phyloP scores from a whole-genome alignment of 2,888 invertebrate genomes.

The Ormyrus nitidulus region DNA sequence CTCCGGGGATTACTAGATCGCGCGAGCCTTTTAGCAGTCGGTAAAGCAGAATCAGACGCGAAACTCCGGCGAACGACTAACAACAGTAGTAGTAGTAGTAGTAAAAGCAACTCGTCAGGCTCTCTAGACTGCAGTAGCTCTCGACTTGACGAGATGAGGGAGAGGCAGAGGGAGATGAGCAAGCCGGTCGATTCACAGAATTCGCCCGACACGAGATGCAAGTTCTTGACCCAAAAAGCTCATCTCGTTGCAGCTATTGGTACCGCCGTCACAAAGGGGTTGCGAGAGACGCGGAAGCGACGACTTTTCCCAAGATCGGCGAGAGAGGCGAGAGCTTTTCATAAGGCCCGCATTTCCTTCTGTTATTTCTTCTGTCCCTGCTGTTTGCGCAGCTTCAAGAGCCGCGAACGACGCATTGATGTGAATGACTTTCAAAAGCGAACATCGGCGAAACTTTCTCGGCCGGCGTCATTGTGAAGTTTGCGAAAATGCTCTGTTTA shows the following conservation, averaged over 20 bases:
- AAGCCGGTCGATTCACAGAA: conserved; percentile 26
- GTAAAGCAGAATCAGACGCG: conserved; percentile 25
- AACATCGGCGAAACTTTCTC: neutral
- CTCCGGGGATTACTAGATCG: conserved; percentile 8
- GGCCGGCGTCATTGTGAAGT: too few species aligned
- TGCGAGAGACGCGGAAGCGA: conserved; percentile 1
- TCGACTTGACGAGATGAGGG: too few species aligned
- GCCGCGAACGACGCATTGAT: neutral
- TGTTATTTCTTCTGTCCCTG: neutral
- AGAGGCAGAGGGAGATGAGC: neutral
- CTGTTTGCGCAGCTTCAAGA: neutral
- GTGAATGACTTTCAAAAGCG: neutral
- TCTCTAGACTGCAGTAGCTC: too few species aligned
- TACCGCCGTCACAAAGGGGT: neutral
- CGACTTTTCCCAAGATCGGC: conserved; percentile 6
- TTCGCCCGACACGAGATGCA: neutral
- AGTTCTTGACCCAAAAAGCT: conserved; percentile 52
- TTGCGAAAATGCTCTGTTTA: too few species aligned
- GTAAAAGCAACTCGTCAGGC: too few species aligned
- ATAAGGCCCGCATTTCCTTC: neutral
- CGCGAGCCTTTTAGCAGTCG: conserved; percentile 31
- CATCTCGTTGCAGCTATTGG: conserved; percentile 11
- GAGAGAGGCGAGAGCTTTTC: neutral
- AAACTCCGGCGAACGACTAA: neutral
- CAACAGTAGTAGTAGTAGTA: too few species aligned